phyloP scores from a whole-genome alignment of 2,797 vertebrate species.

The Gouania willdenowi region DNA sequence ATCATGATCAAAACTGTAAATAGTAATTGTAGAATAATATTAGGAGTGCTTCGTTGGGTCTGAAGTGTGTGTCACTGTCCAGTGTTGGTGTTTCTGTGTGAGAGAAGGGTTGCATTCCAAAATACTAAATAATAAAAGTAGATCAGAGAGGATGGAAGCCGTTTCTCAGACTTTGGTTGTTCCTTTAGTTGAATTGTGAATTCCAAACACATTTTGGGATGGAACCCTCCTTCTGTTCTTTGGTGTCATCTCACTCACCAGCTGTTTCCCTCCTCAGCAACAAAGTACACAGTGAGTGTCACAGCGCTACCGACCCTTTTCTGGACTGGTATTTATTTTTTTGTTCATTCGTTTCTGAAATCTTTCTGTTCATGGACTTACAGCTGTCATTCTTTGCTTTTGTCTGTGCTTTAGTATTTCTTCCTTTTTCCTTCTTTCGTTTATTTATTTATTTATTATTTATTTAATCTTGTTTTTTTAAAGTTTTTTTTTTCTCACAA shows the following conservation, averaged over 20 bases:
- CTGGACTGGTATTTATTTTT: slow-evolving; percentile 86
- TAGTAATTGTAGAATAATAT: too few relatives aligned
- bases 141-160: neutral
- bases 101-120: slow-evolving; percentile 62
- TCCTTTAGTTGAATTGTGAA: neutral
- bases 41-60: neutral
- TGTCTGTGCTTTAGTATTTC: slow-evolving; percentile 42
- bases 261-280: slow-evolving; percentile 84
- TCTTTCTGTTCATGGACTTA: slow-evolving; percentile 54
- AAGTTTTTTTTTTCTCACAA: slow-evolving; percentile 34
- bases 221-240: slow-evolving; percentile 59
- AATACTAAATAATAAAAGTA: slow-evolving; percentile 26
- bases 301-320: slow-evolving; percentile 79
- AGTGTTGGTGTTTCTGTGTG: slow-evolving; percentile 8
- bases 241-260: slow-evolving; percentile 72
- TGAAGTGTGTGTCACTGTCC: slow-evolving; percentile 4
- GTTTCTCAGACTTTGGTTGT: neutral
- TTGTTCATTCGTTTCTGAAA: slow-evolving; percentile 70
- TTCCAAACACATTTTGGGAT: slow-evolving; percentile 58
- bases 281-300: slow-evolving; percentile 82
- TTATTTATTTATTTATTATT: slow-evolving; percentile 19
- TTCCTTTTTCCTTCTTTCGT: slow-evolving; percentile 28
- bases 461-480: neutral
- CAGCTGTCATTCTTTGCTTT: slow-evolving; percentile 56
- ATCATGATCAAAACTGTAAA: too few relatives aligned